Base-by-base conservation (phyloP, 2,797 vertebrate species). In the Falco peregrinus region DNA sequence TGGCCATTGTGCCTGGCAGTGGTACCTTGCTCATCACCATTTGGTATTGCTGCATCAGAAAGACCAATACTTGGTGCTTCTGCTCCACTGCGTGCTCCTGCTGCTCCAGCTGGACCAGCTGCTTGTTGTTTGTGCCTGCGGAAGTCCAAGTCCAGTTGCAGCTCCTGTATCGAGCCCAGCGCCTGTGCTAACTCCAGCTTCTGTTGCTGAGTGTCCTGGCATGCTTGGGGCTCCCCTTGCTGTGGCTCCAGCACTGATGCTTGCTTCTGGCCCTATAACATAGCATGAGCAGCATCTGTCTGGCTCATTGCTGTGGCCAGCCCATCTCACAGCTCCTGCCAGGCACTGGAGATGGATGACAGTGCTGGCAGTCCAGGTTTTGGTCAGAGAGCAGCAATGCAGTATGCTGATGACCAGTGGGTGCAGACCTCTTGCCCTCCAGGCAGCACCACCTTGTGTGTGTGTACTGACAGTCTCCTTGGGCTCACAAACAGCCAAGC, bases 401-500 rank as follows among this genome's bases (percentile, higher is more conserved):
- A 35, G 22, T 0, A 0, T 35, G 37, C 17, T 64, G 50, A 22
- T 3, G 8, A 6, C 0, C 1, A 25, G 10, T 51, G 51, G 17
- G 31, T 29, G 56, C 43, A 70, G 83, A 29, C 28, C n/a, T n/a
- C 43, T 13, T 11, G 17, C 15, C 5, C 11, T 16, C 10, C 10
- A 20, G 13, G 84, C 53, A 75, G 37, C 71, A 56, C 14, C 24
- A 18, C 59, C 7, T 17, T 7, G 5, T 48, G 18, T 70, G 7
- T 50, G 47, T 53, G 25, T 59, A 89, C 47, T 81, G 37, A 33
- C 47, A 50, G 54, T 6, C 35, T 51, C 50, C 21, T 41, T 16
- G 37, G 57, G 33, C 53, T 86, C 59, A 28, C 0, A 3, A 24
- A 39, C 12, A 48, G 33, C 51, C 28, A 24, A 74, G 53, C 16